Evolutionary conservation across 1,140 invertebrate genomes (phyloP).

Genomic region (Aphaenogaster floridana): DNA sequence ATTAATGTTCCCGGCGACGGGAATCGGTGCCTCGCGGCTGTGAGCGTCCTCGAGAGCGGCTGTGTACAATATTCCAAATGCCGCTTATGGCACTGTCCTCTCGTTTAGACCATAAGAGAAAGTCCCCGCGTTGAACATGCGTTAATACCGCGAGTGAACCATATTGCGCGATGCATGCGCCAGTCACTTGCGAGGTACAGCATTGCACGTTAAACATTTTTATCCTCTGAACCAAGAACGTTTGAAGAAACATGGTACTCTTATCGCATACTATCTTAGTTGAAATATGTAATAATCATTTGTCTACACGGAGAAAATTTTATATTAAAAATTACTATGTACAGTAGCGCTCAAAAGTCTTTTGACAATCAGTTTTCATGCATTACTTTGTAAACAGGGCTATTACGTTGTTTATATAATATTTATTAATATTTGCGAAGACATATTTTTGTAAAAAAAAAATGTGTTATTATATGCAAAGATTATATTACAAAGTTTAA

Average conservation of each 20-base stretch:
- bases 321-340: too few species aligned
- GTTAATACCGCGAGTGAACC: slow-evolving; percentile 64
- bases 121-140: slow-evolving; percentile 58
- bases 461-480: too few species aligned
- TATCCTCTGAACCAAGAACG: neutral
- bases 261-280: neutral
- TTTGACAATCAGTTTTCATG: too few species aligned
- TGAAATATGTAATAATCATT: neutral
- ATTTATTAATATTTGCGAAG: too few species aligned
- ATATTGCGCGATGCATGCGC: slow-evolving; percentile 50
- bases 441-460: too few species aligned
- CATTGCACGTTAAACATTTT: slow-evolving; percentile 13
- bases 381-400: too few species aligned
- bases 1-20: neutral
- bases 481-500: too few species aligned
- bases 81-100: slow-evolving; percentile 48
- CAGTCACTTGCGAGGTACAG: neutral
- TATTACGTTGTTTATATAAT: too few species aligned
- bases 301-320: neutral
- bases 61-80: slow-evolving; percentile 60
- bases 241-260: neutral
- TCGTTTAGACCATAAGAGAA: slow-evolving; percentile 67
- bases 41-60: slow-evolving; percentile 63
- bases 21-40: slow-evolving; percentile 14
- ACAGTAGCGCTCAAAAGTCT: too few species aligned